Base-by-base conservation (phyloP, 2,113 vertebrate species). In the Gorsachius goisagi region DNA sequence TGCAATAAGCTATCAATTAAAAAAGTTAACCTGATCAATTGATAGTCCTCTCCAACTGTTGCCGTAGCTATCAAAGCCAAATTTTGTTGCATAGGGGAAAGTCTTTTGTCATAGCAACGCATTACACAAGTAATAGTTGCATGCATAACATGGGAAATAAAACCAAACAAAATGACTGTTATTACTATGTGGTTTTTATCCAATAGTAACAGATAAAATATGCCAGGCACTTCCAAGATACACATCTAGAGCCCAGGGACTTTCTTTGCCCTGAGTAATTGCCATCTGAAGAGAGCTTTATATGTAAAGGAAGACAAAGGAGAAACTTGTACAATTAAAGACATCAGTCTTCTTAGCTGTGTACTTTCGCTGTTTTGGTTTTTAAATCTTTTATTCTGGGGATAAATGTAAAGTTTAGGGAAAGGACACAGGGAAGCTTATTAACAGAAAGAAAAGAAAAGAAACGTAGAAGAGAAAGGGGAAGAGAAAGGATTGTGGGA, bases 1-100 rank as follows among this genome's bases (percentile, higher is more conserved):
- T 39, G 17, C 44, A 92, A 52, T 88, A 75, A 96, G 68, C 89
- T 85, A 78, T 90, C 82, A 81, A 92, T 95, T 94, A 91, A 94
- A 90, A 72, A 81, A 90, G 24, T 63, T 85, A 85, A 78, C 71
- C 79, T 96, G 80, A 89, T 90, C 85, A 86, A 76, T 58, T 66
- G 30, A 89, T 95, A 45, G 27, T 88, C 71, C 50, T 90, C 56
- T 91, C 63, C 37, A 75, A 41, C 8, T 30, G 3, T 9, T 75
- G 32, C 62, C 84, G 58, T 78, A 73, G 41, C 63, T 88, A 59
- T 75, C 63, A 74, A 83, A 96, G 52, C 74, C 85, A 96, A 88
- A 89, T 92, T 92, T 78, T 72, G 11, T 89, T 69, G 56, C 73
- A 67, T 5, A 45, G 16, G 20, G 75, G 47, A 89, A 90, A 90